Percentiles rank a stretch among this genome's conserved stretches.
Conservation (phyloP, 2,113 vertebrate species). For the Columba livia region DNA sequence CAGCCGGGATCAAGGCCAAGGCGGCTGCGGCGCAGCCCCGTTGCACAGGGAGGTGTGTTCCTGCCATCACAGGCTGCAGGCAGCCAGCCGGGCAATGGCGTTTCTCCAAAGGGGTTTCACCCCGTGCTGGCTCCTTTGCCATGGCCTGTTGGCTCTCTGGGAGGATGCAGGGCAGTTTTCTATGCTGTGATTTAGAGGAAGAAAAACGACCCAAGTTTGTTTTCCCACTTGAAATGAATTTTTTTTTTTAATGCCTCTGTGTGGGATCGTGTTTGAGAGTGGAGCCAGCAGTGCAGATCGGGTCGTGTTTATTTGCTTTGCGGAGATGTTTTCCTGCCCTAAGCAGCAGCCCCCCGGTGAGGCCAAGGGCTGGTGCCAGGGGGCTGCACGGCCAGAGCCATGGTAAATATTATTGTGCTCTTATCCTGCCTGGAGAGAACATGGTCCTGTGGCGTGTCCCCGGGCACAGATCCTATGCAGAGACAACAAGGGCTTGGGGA, state of each 20-base stretch:
- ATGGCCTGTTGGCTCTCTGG: not conserved
- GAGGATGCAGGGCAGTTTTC: not conserved
- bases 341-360: conserved; percentile 2
- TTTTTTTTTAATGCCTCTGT: conserved; percentile 14
- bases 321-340: conserved; percentile 29
- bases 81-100: rapidly evolving
- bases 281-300: not conserved
- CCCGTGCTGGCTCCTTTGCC: not conserved
- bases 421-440: not conserved
- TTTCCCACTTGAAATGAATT: not conserved
- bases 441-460: rapidly evolving
- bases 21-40: not conserved
- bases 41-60: not conserved
- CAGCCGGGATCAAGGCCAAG: not conserved
- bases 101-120: not conserved
- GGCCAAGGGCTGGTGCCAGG: not conserved
- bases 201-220: not conserved
- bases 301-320: conserved; percentile 13
- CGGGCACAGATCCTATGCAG: not conserved
- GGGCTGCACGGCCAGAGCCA: not conserved
- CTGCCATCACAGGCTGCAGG: not conserved
- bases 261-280: not conserved
- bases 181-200: not conserved
- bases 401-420: conserved; percentile 16
- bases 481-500: not conserved